Base-by-base conservation (phyloP, 92 coral and sea anemone genomes). In the Porites divaricata region DNA sequence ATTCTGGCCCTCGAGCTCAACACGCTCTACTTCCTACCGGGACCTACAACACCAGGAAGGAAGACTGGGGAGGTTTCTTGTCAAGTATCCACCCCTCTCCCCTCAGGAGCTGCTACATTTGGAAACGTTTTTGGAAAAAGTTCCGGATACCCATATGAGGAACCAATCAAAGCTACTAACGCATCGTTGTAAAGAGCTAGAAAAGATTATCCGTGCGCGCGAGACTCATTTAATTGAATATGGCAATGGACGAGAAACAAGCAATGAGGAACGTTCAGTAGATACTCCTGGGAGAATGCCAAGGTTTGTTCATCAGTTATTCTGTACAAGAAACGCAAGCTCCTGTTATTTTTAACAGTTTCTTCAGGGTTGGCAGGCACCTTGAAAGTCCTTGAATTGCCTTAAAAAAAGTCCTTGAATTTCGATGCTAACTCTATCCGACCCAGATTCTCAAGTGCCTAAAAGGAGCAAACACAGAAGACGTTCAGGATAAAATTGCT, bases 111-210 rank as follows among this genome's bases (percentile, higher is more conserved):
- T 92, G 20, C 69, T 86, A 2, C 72, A 80, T n/a, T 88, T 96
- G 72, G 81, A 89, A 74, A 59, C 90, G 3, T 80, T 91, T 65
- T 85, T 90, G 52, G 96, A 87, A 57, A 89, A 84, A 59, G 79
- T 88, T 71, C 90, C 88, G 21, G 87, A 87, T 78, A 69, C 88
- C 9, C 88, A 86, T 16, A 95, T 87, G 13, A 91, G 98, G 58
- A 91, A 90, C 88, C 88, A 76, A 50, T 92, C 97, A 22, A 75
- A 92, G 59, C 53, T 95, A 70, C 78, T 96, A 72, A 85, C 91
- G 21, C 85, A 86, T 74, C 93, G 95, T 23, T 96, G 99, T 67
- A 92, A 79, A 35, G 96, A 96, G 80, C 86, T 95, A 58, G 99
- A 88, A 48, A 95, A 83, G 78, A 81, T 92, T 41, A 54, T 95